phyloP scores from a whole-genome alignment of 2,888 invertebrate genomes.

The Tuta absoluta region DNA sequence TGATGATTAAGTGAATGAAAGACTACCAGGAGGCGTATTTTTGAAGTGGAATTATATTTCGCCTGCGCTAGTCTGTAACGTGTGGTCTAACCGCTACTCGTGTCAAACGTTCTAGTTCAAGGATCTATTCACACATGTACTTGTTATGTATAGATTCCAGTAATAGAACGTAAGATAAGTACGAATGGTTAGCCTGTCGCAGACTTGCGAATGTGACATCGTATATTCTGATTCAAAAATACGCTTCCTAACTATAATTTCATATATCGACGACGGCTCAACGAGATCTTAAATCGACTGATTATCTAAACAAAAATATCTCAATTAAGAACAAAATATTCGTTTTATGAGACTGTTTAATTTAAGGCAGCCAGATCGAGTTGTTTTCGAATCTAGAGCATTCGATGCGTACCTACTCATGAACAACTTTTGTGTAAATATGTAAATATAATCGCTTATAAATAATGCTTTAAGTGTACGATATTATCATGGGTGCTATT shows the following conservation, averaged over 20 bases:
- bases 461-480: slow-evolving; percentile 73
- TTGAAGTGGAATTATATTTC: too few species aligned
- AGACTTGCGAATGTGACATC: neutral
- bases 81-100: too few species aligned
- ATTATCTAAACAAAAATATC: slow-evolving; percentile 65
- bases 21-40: too few species aligned
- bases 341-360: slow-evolving; percentile 70
- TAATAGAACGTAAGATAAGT: too few species aligned
- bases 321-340: slow-evolving; percentile 75
- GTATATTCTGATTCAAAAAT: slow-evolving; percentile 21
- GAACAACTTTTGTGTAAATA: slow-evolving; percentile 61
- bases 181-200: too few species aligned
- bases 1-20: neutral
- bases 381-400: slow-evolving; percentile 33
- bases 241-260: too few species aligned
- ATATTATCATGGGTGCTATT: slow-evolving; percentile 79
- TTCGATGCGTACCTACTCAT: slow-evolving; percentile 38
- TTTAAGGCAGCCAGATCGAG: slow-evolving; percentile 64
- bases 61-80: too few species aligned
- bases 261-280: slow-evolving; percentile 46
- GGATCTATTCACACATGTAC: too few species aligned
- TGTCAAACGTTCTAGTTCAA: too few species aligned
- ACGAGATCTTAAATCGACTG: slow-evolving; percentile 72
- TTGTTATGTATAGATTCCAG: too few species aligned
- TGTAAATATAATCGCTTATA: slow-evolving; percentile 64